phyloP scores from a whole-genome alignment of 2,888 invertebrate species.

The Caradrina clavipalpis region DNA sequence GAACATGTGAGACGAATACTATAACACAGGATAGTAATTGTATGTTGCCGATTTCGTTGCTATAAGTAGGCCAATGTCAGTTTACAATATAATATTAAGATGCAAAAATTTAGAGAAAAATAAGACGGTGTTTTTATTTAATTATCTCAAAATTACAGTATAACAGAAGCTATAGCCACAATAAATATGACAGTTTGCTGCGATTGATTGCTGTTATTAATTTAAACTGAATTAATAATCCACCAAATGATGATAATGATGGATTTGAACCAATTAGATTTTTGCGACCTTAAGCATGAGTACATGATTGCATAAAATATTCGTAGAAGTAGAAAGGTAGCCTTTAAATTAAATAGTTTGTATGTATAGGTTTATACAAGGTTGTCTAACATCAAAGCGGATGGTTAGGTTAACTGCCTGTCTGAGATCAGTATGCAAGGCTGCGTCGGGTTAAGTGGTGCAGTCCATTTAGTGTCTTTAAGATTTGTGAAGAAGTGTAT shows the following conservation, averaged over 20 bases:
- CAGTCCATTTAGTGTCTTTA: conserved; percentile 15
- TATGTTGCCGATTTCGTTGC: conserved; percentile 10
- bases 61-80: conserved; percentile 41
- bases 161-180: background rate
- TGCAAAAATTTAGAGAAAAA: conserved; percentile 26
- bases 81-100: conserved; percentile 5
- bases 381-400: conserved; percentile 29
- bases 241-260: conserved; percentile 6
- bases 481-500: conserved; percentile 7
- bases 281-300: conserved; percentile 50
- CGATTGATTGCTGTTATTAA: conserved; percentile 10
- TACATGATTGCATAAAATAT: conserved; percentile 49
- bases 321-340: conserved; percentile 39
- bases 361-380: conserved; percentile 40
- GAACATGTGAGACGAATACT: conserved; percentile 38
- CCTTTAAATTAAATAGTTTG: conserved; percentile 25
- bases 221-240: conserved; percentile 19
- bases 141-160: background rate
- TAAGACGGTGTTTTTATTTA: background rate
- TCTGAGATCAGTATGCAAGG: conserved; percentile 49
- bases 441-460: conserved; percentile 28
- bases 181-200: background rate
- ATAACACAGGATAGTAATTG: conserved; percentile 3
- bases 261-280: conserved; percentile 15
- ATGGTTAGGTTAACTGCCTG: conserved; percentile 22